Evolutionary conservation across 2,113 vertebrate species (phyloP), one percentile per base, ranked within the genome.

Genomic region (Limanda limanda): DNA sequence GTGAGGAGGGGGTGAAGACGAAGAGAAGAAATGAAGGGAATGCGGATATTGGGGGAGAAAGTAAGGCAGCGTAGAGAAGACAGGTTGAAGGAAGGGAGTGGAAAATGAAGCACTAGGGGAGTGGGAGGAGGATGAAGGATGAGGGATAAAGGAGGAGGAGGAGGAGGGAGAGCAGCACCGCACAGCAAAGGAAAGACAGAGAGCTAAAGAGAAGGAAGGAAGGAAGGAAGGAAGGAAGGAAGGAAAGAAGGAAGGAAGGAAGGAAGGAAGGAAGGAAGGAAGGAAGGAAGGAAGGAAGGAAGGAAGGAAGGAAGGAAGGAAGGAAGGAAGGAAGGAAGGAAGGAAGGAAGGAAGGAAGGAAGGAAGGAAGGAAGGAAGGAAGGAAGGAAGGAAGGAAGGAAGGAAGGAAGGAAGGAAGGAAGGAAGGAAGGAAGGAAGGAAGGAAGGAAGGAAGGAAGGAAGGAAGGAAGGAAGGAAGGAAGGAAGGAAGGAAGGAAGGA

Each of bases 21-120:
- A 55, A 40, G 51, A 63, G 24, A 17, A 5, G 25, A 59, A 66
- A 60, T 54, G 48, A 73, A 27, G 21, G 35, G 67, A 62, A 81
- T 76, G 74, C 45, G n/a, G 60, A 35, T 63, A 71, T 54, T 3
- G 5, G 5, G 4, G 9, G 35, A 25, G 40, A 20, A 65, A 20
- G 52, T 31, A 9, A 66, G 15, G 12, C 18, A 57, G 66, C 3
- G 2, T 27, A 20, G 37, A 68, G 73, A 57, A 64, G 69, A 64
- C 62, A 71, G 78, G 84, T 45, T 59, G 51, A 62, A 62, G 71
- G 69, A 13, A 56, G 54, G 59, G 54, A 75, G 74, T 1, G 48
- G 58, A 64, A 37, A 58, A 60, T 52, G n/a, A 71, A 70, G 70
- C 69, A 61, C 12, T 20, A 18, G 64, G 60, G 45, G 18, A 71